Percentiles rank a stretch among this genome's conserved stretches.
phyloP scores from a whole-genome alignment of 2,113 vertebrate genomes.

The Oreochromis spilurus region DNA sequence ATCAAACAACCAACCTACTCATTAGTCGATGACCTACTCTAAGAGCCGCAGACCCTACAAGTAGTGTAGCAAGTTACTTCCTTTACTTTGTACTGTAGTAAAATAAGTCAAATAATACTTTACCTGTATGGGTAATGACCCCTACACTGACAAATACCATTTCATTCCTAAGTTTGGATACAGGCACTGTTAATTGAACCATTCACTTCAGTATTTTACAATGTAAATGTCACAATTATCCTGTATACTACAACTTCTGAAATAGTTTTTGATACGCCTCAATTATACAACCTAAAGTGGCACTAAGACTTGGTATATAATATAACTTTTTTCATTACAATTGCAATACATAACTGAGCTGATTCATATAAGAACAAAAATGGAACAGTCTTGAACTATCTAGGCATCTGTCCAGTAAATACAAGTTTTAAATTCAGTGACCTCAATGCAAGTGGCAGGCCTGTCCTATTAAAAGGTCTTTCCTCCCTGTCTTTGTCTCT shows the following conservation, averaged over 20 bases:
- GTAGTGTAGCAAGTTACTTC: background rate
- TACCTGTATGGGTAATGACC: background rate
- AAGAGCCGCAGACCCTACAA: background rate
- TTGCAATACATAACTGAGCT: background rate
- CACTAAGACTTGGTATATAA: background rate
- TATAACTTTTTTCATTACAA: background rate
- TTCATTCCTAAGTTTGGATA: background rate
- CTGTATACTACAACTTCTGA: background rate
- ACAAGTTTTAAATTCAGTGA: slow-evolving; percentile 39
- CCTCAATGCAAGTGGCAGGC: slow-evolving; percentile 59
- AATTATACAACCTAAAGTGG: background rate
- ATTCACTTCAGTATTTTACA: background rate
- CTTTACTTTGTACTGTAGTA: background rate
- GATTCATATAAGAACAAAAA: background rate
- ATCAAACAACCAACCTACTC: background rate
- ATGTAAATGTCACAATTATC: slow-evolving; percentile 7
- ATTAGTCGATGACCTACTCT: background rate
- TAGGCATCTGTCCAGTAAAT: slow-evolving; percentile 52
- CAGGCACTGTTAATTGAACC: background rate
- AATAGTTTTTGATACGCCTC: background rate
- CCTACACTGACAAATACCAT: background rate
- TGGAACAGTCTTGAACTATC: slow-evolving; percentile 16
- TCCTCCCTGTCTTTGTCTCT: slow-evolving; percentile 45
- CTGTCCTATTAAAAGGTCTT: slow-evolving; percentile 68
- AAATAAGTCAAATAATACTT: background rate